Conservation (phyloP, 2,113 vertebrate species). For the Mus spicilegus region DNA sequence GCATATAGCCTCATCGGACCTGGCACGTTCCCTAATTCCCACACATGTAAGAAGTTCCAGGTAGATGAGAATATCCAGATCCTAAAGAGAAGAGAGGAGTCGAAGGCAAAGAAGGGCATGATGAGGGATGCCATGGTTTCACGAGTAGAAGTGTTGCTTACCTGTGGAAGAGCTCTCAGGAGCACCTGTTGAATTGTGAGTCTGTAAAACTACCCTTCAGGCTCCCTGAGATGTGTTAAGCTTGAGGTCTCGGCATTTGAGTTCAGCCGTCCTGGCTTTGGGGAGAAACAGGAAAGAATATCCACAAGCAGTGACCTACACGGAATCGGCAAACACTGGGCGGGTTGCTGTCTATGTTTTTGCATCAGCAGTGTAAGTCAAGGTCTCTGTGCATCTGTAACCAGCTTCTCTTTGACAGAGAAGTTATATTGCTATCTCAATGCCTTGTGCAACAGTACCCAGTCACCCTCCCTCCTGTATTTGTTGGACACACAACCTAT, state of each 20-base stretch:
- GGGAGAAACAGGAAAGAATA: background rate
- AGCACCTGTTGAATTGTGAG: background rate
- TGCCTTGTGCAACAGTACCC: background rate
- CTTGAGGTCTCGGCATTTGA: background rate
- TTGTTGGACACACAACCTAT: no score
- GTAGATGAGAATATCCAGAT: background rate
- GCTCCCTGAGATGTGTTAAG: background rate
- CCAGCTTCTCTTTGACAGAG: background rate
- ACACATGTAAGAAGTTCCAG: background rate
- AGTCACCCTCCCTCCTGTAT: no score
- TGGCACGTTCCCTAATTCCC: background rate
- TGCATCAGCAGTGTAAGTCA: no score
- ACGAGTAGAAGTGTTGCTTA: background rate
- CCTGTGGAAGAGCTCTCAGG: background rate
- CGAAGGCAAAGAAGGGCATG: background rate
- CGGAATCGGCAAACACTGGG: background rate
- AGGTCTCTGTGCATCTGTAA: accelerated
- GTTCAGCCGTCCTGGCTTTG: background rate
- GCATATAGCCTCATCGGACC: constrained; percentile 43
- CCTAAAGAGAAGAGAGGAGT: background rate
- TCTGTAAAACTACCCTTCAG: background rate
- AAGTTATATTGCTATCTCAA: accelerated
- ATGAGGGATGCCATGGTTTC: background rate
- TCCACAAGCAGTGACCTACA: background rate
- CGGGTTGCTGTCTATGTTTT: background rate